phyloP scores from a whole-genome alignment of 2,888 invertebrate genomes.

The Euplagia quadripunctaria region DNA sequence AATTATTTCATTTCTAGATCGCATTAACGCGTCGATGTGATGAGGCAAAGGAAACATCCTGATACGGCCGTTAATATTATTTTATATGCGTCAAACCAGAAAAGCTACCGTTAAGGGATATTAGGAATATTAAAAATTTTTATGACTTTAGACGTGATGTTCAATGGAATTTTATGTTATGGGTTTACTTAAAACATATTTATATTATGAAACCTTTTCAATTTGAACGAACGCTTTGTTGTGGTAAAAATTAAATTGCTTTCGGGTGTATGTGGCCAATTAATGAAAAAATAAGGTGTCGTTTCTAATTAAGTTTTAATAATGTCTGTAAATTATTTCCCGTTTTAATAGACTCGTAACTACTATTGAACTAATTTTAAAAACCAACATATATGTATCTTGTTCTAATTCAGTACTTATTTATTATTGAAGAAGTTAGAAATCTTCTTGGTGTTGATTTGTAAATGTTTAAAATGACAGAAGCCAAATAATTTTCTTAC shows the following conservation, averaged over 20 bases:
- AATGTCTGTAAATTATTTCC: background rate
- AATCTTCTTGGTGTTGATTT: background rate
- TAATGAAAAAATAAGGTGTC: conserved; percentile 6
- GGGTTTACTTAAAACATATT: conserved; percentile 51
- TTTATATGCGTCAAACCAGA: conserved; percentile 56
- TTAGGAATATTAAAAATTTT: conserved; percentile 50
- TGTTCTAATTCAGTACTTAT: too few species aligned
- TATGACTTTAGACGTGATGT: conserved; percentile 40
- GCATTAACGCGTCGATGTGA: conserved; percentile 58
- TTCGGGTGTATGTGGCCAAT: background rate
- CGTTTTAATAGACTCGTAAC: background rate
- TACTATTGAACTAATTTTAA: too few species aligned
- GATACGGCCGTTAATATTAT: conserved; percentile 66
- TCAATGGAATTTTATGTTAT: conserved; percentile 53
- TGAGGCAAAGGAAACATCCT: conserved; percentile 41
- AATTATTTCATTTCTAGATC: conserved; percentile 82
- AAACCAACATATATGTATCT: too few species aligned
- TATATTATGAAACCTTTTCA: conserved; percentile 45
- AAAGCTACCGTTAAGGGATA: conserved; percentile 56
- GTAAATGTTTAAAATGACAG: background rate
- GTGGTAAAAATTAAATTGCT: conserved; percentile 25
- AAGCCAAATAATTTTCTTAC: too few species aligned
- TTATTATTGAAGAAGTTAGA: background rate
- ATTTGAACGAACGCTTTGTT: conserved; percentile 35
- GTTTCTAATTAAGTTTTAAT: background rate